Evolutionary conservation across 2,888 invertebrate species (phyloP).

Genomic region (Lysandra bellargus): DNA sequence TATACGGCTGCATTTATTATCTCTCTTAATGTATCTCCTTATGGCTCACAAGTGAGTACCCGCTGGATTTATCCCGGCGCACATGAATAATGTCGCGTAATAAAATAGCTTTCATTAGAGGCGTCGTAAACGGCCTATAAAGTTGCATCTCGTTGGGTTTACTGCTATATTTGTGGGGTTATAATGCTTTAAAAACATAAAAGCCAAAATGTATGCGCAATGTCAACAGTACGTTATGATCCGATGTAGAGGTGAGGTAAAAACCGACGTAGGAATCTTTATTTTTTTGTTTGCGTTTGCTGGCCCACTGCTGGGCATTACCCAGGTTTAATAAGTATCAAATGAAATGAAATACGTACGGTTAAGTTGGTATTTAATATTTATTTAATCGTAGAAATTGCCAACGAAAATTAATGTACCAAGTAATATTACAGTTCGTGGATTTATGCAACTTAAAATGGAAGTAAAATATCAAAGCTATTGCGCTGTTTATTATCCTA

Average conservation of each 20-base stretch:
- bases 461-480: neutral
- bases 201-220: neutral
- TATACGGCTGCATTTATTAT: neutral
- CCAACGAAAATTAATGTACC: too few species aligned
- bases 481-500: neutral
- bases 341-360: too few species aligned
- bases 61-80: neutral
- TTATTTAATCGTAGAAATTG: too few species aligned
- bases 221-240: neutral
- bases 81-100: conserved; percentile 12
- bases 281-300: too few species aligned
- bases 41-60: neutral
- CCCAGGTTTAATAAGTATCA: too few species aligned
- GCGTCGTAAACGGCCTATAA: conserved; percentile 23
- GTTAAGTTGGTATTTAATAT: too few species aligned
- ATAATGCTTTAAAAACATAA: conserved; percentile 3
- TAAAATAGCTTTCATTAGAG: conserved; percentile 25
- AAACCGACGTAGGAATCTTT: too few species aligned
- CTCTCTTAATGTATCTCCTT: neutral
- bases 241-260: neutral
- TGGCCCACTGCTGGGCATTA: too few species aligned
- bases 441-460: neutral
- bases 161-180: conserved; percentile 6
- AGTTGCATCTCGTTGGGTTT: conserved; percentile 6
- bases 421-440: neutral